phyloP scores from a whole-genome alignment of 2,797 vertebrate species.

The Aeoliscus strigatus region DNA sequence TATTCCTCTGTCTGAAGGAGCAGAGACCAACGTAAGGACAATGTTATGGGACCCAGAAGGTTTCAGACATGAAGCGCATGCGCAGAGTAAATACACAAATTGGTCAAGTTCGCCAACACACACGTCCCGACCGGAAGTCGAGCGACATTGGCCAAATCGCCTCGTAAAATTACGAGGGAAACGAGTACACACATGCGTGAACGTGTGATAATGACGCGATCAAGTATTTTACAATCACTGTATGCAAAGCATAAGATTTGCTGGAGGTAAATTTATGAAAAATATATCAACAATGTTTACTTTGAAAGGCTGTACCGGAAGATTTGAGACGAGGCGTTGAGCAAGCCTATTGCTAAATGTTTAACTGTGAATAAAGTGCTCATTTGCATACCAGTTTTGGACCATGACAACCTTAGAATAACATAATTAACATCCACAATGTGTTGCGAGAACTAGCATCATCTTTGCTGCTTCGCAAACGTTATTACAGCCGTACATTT shows the following conservation, averaged over 20 bases:
- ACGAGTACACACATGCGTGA: too few relatives aligned
- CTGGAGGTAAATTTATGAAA: background rate
- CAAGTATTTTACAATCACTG: rapidly evolving
- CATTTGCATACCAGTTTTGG: conserved; percentile 12
- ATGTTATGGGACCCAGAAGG: conserved; percentile 33
- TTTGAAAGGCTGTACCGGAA: conserved; percentile 35
- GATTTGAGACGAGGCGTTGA: background rate
- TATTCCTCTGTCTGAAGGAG: conserved; percentile 13
- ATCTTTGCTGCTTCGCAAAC: background rate
- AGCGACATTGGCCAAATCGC: rapidly evolving
- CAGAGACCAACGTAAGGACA: conserved; percentile 10
- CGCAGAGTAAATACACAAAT: conserved; percentile 28
- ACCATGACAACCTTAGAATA: background rate
- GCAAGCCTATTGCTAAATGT: conserved; percentile 60
- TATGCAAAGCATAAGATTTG: background rate
- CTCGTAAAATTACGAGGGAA: too few relatives aligned
- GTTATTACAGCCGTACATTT: background rate
- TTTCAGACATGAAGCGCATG: conserved; percentile 54
- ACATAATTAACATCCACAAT: background rate
- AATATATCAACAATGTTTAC: conserved; percentile 17
- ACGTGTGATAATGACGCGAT: rapidly evolving
- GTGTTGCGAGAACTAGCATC: background rate
- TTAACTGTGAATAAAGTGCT: conserved; percentile 72
- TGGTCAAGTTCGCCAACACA: conserved; percentile 16
- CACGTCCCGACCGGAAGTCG: conserved; percentile 12